These are phyloP conservation scores for Carcina quercana DNA, from an alignment of 2,888 invertebrate genomes.

Conservation along the genomic window DNA sequence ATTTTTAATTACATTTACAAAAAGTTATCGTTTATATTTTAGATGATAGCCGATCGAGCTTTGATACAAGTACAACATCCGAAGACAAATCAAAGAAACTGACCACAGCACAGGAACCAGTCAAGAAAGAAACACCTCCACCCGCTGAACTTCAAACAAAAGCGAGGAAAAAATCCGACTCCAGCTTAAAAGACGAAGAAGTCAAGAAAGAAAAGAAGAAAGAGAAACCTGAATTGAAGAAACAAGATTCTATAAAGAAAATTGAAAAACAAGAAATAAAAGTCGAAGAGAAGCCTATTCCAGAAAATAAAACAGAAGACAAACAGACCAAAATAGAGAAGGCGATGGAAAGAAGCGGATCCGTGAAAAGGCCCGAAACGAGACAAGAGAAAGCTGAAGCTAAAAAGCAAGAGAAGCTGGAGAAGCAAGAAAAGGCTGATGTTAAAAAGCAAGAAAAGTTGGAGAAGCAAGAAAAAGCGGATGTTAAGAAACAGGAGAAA, in stretches of 20 bases:
- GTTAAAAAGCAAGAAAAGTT: conserved; percentile 28
- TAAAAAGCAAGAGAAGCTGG: conserved; percentile 24
- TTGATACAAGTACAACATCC: conserved; percentile 34
- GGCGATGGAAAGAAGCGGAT: conserved; percentile 42
- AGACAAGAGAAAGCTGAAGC: conserved; percentile 36
- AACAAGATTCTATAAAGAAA: conserved; percentile 10
- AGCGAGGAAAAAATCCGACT: conserved; percentile 56
- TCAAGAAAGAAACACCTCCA: conserved; percentile 9
- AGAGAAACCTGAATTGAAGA: conserved; percentile 37
- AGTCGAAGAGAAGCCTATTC: conserved; percentile 28
- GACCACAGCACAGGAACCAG: conserved; percentile 24
- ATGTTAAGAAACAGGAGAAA: conserved; percentile 30
- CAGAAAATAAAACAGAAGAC: conserved; percentile 17
- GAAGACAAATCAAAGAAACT: conserved; percentile 43
- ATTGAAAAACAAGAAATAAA: conserved; percentile 23
- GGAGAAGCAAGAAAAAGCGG: conserved; percentile 38
- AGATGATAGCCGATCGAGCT: conserved; percentile 55
- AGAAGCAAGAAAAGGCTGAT: conserved; percentile 40
- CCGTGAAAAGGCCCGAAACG: conserved; percentile 40
- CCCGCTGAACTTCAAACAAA: conserved; percentile 34
- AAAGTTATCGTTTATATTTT: too few species aligned
- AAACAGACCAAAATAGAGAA: conserved; percentile 29
- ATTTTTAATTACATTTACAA: too few species aligned
- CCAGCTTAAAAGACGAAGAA: conserved; percentile 60
- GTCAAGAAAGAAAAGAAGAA: conserved; percentile 39